Base-by-base conservation (phyloP, 2,888 invertebrate species). In the Scaptomyza parva region DNA sequence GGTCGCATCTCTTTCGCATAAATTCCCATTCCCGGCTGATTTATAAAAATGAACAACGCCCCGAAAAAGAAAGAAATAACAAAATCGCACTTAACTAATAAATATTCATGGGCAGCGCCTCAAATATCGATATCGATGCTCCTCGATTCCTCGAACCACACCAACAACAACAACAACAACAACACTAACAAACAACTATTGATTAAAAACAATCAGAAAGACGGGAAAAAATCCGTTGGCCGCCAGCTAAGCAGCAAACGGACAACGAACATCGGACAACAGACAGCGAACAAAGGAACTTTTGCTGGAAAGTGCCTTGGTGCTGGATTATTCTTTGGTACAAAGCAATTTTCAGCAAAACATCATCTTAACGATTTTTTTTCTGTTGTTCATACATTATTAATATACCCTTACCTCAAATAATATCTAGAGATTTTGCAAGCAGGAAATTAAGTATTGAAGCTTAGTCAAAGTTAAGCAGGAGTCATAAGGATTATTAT, bases 21-120 rank as follows among this genome's bases (percentile, higher is more conserved):
- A 82, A 85, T 72, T 78, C 61, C 76, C 66, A 73, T 82, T 85
- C 18, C 40, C 63, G 69, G 58, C 60, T 82, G 86, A 80, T 80
- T 80, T 80, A 80, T 80, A 82, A 86, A 82, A 86, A 70, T 86
- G 70, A 82, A 70, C 79, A 76, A 82, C 86, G 86, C 80, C 80
- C 86, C 74, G 17, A 69, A 69, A 62, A 62, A 53, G 18, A n/a
- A 26, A 17, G 12, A 8, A 5, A 28, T n/a, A 20, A 48, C n/a
- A 33, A 48, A 48, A 48, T 22, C 48, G 52, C 52, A 50, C 54
- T 30, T 57, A 59, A 65, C 79, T 69, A 76, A 81, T 81, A 81
- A 86, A 81, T 81, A 83, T 81, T 81, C 83, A 81, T 86, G 76
- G 58, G 47, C 22, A 43, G 43, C 43, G 43, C 33, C 39, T 28